These are phyloP conservation scores for Rhamphomyia laevipes DNA, from an alignment of 2,888 invertebrate genomes.

Conservation along the genomic window DNA sequence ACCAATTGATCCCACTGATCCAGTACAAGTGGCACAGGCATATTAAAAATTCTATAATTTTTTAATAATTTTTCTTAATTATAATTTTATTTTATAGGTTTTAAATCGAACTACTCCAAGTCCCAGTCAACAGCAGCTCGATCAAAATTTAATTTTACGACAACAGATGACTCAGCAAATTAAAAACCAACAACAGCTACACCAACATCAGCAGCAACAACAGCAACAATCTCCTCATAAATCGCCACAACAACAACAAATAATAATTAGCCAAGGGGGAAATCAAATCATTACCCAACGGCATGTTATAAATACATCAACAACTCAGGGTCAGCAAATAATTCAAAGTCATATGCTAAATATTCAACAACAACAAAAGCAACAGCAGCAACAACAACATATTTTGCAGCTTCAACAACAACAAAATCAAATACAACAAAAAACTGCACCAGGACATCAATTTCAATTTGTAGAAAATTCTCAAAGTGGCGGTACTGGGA, in stretches of 20 bases:
- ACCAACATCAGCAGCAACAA: conserved; percentile 16
- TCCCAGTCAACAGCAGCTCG: conserved; percentile 31
- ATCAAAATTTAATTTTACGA: conserved; percentile 17
- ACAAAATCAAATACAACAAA: conserved; percentile 7
- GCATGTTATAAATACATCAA: conserved; percentile 35
- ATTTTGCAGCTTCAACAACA: conserved; percentile 19
- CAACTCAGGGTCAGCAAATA: conserved; percentile 36
- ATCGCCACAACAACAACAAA: conserved; percentile 16
- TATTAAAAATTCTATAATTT: background rate
- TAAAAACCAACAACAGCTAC: conserved; percentile 18
- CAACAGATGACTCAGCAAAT: conserved; percentile 14
- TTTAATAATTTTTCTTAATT: too few relatives aligned
- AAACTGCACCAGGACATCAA: conserved; percentile 22
- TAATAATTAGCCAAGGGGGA: conserved; percentile 16
- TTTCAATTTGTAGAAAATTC: conserved; percentile 9
- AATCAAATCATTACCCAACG: conserved; percentile 32
- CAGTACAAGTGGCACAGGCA: conserved; percentile 32
- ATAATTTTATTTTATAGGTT: conserved; percentile 13
- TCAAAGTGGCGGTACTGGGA: background rate
- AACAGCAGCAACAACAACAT: conserved; percentile 19
- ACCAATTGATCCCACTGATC: conserved; percentile 36
- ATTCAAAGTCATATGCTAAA: conserved; percentile 36
- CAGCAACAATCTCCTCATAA: conserved; percentile 8
- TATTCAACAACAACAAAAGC: conserved; percentile 29
- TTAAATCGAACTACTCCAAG: conserved; percentile 32